A percentile compares a stretch with the other conserved stretches of the same genome.
phyloP scores from a whole-genome alignment of 2,797 vertebrate genomes.

The Nasua narica region DNA sequence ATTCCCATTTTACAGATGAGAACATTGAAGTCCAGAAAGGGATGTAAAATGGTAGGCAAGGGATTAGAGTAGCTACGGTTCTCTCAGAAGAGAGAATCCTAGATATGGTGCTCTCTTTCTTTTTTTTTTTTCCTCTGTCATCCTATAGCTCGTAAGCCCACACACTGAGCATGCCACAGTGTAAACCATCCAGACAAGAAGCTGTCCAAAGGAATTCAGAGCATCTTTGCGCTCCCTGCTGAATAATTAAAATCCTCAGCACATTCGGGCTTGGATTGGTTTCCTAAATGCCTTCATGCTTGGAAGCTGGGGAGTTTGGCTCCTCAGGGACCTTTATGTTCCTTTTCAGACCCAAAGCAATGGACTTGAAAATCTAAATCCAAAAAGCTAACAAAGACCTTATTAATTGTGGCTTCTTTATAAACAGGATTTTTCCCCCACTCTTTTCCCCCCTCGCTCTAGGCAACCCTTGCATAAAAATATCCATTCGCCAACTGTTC shows the following conservation, averaged over 20 bases:
- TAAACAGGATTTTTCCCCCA: slow-evolving; percentile 70
- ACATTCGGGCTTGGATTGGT: slow-evolving; percentile 23
- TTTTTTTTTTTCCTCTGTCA: neutral
- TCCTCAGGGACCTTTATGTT: slow-evolving; percentile 46
- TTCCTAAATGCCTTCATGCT: slow-evolving; percentile 48
- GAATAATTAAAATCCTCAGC: slow-evolving; percentile 66
- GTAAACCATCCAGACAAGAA: slow-evolving; percentile 32
- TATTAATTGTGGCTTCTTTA: slow-evolving; percentile 84
- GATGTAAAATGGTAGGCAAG: neutral
- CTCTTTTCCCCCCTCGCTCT: slow-evolving; percentile 70
- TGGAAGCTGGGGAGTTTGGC: slow-evolving; percentile 45
- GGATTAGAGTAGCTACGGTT: neutral
- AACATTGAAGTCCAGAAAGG: neutral
- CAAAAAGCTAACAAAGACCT: slow-evolving; percentile 78
- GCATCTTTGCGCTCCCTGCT: slow-evolving; percentile 57
- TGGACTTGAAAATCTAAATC: slow-evolving; percentile 80
- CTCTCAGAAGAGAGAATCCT: neutral
- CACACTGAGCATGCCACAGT: neutral
- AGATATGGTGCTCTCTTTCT: neutral
- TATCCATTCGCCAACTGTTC: slow-evolving; percentile 88
- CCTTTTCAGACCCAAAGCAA: slow-evolving; percentile 75
- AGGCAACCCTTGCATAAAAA: slow-evolving; percentile 88
- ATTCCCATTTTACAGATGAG: slow-evolving; percentile 8
- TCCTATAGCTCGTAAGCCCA: neutral
- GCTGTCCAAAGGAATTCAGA: slow-evolving; percentile 62